Base-by-base conservation (phyloP, 2,113 vertebrate species). In the Steatornis caripensis region DNA sequence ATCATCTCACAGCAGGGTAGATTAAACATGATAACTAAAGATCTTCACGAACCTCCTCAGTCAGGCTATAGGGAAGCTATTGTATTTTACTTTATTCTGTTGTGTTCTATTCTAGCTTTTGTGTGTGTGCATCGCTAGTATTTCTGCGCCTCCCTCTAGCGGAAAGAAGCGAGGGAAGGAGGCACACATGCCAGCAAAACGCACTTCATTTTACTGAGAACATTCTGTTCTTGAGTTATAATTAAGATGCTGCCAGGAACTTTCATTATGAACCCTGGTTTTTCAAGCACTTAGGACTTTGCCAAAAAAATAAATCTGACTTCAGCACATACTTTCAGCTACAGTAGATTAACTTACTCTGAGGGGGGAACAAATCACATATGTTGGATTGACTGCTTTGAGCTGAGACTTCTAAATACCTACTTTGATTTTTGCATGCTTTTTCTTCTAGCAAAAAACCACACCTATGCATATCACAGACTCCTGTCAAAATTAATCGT, bases 91-190 rank as follows among this genome's bases (percentile, higher is more conserved):
- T 78, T 85, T 90, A 4, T 78, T 92, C 80, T 91, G 43, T 71
- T 93, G 62, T 80, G 68, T 60, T 93, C 77, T 82, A 87, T 92
- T 93, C 22, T 34, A 81, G 74, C 89, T 91, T 93, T 95, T 93
- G 66, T 87, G 60, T 70, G 53, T 49, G 65, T 84, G 85, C 76
- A 74, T 49, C 81, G 69, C 65, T 87, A 22, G 49, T 14, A 87
- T 76, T 93, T 95, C 69, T 89, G 84, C 97, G 87, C 90, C 65
- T 96, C 97, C 96, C 94, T 95, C 97, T 96, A 96, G 94, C 34
- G 96, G 96, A 91, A 97, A 95, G 77, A 62, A 84, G 9, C 49
- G 49, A 93, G 61, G 70, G 74, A 96, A 82, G 23, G 77, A 89
- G 61, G 58, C 70, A 95, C 83, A 54, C 65, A 89, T 24, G 80